Percentiles rank a stretch among this genome's conserved stretches.
Evolutionary conservation across 1,140 invertebrate genomes (phyloP).

Genomic region (Frieseomelitta varia): DNA sequence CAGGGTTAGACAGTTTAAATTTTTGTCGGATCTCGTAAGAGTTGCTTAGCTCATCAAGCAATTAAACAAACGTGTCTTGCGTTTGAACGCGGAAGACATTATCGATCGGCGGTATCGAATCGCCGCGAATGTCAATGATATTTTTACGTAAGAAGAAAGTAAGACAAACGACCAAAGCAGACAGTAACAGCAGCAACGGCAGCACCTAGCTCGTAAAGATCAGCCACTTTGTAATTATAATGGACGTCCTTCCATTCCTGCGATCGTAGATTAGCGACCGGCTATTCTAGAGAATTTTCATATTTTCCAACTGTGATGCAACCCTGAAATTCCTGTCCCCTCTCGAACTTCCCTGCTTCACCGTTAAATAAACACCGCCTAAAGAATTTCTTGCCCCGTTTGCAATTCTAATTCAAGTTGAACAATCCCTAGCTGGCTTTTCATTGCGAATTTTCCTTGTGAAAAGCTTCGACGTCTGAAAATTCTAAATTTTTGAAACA

Average conservation of each 20-base stretch:
- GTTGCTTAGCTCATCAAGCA: slow-evolving; percentile 9
- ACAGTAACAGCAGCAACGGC: no score
- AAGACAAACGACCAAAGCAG: slow-evolving; percentile 33
- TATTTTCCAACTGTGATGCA: slow-evolving; percentile 46
- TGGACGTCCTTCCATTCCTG: slow-evolving; percentile 54
- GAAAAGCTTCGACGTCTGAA: no score
- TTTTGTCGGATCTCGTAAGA: slow-evolving; percentile 10
- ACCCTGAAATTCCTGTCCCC: background rate
- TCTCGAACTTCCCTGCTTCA: background rate
- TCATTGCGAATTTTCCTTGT: no score
- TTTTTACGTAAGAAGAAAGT: slow-evolving; percentile 60
- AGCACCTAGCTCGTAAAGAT: slow-evolving; percentile 27
- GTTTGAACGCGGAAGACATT: slow-evolving; percentile 25
- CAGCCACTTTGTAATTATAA: slow-evolving; percentile 60
- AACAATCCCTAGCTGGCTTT: no score
- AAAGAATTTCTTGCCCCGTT: background rate
- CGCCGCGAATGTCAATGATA: background rate
- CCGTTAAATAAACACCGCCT: no score
- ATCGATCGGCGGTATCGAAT: slow-evolving; percentile 12
- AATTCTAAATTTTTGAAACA: no score
- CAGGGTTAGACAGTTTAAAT: background rate
- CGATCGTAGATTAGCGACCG: slow-evolving; percentile 27
- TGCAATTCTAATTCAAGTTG: background rate
- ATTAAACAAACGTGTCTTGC: background rate
- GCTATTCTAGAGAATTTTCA: slow-evolving; percentile 52